Conservation (phyloP, 2,797 vertebrate genomes). For the Hyperoplus immaculatus region DNA sequence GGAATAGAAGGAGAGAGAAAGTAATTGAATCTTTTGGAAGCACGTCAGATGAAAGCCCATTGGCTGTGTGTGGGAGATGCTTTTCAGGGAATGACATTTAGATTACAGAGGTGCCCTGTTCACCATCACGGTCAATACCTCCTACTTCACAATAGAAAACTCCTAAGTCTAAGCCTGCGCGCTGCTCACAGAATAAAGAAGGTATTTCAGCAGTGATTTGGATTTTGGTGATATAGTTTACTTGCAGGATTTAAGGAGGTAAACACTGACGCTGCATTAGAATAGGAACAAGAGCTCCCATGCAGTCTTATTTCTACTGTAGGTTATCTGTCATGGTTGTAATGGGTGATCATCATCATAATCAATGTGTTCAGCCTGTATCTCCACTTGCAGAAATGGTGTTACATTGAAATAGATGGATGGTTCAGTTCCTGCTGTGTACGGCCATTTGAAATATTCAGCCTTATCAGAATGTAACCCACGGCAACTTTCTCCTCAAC, state of each 20-base stretch:
- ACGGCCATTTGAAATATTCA: constrained; percentile 66
- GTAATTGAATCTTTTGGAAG: constrained; percentile 87
- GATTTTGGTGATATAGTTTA: constrained; percentile 45
- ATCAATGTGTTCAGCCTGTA: constrained; percentile 19
- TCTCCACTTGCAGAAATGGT: constrained; percentile 5
- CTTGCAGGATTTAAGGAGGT: constrained; percentile 48
- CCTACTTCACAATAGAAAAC: constrained; percentile 79
- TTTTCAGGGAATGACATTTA: constrained; percentile 86
- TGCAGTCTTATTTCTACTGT: neutral
- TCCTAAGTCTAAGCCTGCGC: constrained; percentile 66
- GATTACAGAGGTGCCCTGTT: constrained; percentile 85
- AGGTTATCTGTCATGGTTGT: constrained; percentile 36
- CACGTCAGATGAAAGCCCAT: constrained; percentile 83
- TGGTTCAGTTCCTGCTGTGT: constrained; percentile 8
- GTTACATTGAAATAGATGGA: neutral
- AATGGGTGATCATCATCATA: constrained; percentile 18
- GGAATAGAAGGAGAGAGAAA: constrained; percentile 83
- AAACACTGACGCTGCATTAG: constrained; percentile 43
- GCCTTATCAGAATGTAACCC: constrained; percentile 78
- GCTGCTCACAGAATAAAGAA: constrained; percentile 66
- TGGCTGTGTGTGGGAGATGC: constrained; percentile 84
- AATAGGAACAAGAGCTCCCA: constrained; percentile 7
- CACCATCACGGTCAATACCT: constrained; percentile 83
- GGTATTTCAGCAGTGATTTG: constrained; percentile 50
- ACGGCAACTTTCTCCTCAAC: constrained; percentile 58